Evolutionary conservation across 2,797 vertebrate species (phyloP).

Genomic region (Hypotaenidia philippensis): DNA sequence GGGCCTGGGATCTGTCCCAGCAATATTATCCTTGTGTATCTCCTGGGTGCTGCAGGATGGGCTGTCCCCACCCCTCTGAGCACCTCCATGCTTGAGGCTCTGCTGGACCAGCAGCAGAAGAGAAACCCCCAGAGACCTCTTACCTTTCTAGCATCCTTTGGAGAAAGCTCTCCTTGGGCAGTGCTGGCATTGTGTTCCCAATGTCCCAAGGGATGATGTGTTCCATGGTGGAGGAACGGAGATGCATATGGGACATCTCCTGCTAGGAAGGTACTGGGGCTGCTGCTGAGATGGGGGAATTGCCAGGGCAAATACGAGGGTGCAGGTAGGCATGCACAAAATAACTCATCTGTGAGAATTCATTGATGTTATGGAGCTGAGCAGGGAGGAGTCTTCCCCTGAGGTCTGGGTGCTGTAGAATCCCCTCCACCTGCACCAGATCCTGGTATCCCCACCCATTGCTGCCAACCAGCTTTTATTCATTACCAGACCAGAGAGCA

Average conservation of each 20-base stretch:
- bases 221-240: fast-evolving
- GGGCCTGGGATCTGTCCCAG: background rate
- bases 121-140: background rate
- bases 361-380: fast-evolving
- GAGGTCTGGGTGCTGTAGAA: background rate
- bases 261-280: background rate
- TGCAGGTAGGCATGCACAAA: fast-evolving
- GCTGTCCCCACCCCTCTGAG: background rate
- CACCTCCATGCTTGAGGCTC: fast-evolving
- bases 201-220: fast-evolving
- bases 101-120: background rate
- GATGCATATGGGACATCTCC: background rate
- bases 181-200: background rate
- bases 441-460: background rate
- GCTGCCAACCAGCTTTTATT: background rate
- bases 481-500: background rate
- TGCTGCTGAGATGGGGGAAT: fast-evolving
- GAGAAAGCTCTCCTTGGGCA: background rate
- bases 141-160: background rate
- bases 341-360: fast-evolving
- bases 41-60: background rate
- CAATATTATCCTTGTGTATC: fast-evolving
- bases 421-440: background rate
- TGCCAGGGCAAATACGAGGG: fast-evolving
- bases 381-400: background rate